Evolutionary conservation across 2,113 vertebrate genomes (phyloP), one percentile per base, ranked within the genome.

Genomic region (Perccottus glenii): DNA sequence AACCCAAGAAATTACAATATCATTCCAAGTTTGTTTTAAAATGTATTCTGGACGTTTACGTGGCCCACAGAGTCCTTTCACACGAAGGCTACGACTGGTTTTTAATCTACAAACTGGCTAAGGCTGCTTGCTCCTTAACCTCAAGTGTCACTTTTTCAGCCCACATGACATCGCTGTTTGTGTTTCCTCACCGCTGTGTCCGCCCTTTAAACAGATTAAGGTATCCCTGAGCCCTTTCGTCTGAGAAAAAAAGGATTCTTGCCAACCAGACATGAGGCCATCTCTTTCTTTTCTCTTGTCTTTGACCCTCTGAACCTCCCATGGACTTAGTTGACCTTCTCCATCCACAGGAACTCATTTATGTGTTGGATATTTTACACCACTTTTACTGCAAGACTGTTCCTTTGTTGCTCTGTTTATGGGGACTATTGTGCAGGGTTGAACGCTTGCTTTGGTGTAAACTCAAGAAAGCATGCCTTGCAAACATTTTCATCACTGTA

Each of bases 261-360:
- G 73, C 77, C 81, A 81, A 86, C 81, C 77, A 80, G 69, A 83
- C 75, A 86, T 73, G 78, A 88, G 87, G 82, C 80, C 78, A 73
- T 89, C 72, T 64, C n/a, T 48, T 48, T 72, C 12, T 67, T 78
- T 47, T 59, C 46, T 64, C 69, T 72, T 86, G 65, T 88, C 62
- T 81, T 80, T 84, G 81, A 89, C 81, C 71, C 70, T 85, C 75
- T 82, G 84, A 89, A 87, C 83, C 88, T 88, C 84, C 77, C 87
- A 84, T 90, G 83, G 84, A 90, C 89, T 84, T 85, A 73, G 79
- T 84, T 86, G 77, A 85, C 73, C 86, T 86, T 83, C 73, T 86
- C 63, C 86, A 85, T 88, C 78, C 48, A 58, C 60, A 47, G 78
- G 78, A 89, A 88, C 87, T 87, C 85, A 86, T 83, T 73, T 81